A percentile compares a stretch with the other conserved stretches of the same genome.
These are phyloP conservation scores for Vanacampus margaritifer DNA, from an alignment of 2,113 vertebrate species.

Conservation along the genomic window DNA sequence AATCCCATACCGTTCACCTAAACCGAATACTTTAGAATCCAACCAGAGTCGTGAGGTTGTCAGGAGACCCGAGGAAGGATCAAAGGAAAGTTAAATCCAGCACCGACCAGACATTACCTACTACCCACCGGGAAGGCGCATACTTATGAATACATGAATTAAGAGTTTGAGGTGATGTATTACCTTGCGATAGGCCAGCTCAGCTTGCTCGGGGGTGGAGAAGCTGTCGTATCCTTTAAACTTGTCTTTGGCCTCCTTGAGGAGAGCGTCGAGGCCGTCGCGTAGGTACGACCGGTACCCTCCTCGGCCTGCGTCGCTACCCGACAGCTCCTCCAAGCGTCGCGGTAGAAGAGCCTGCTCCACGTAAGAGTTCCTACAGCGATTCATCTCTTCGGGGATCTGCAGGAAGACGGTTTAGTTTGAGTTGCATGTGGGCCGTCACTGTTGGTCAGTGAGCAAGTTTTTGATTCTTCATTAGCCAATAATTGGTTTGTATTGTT, in stretches of 20 bases:
- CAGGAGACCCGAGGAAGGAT: no score
- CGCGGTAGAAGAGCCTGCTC: constrained; percentile 83
- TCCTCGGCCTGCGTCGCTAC: constrained; percentile 68
- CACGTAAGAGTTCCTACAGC: constrained; percentile 85
- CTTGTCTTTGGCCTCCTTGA: constrained; percentile 94
- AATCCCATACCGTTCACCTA: no score
- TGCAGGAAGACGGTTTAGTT: constrained; percentile 42
- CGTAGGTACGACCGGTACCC: constrained; percentile 76
- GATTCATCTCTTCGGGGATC: constrained; percentile 88
- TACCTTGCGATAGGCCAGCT: constrained; percentile 93
- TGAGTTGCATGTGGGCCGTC: neutral
- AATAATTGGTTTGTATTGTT: no score
- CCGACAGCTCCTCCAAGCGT: constrained; percentile 80
- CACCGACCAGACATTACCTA: no score
- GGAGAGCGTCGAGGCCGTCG: constrained; percentile 83
- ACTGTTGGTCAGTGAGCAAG: no score
- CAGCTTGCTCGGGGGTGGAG: constrained; percentile 83
- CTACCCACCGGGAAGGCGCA: no score
- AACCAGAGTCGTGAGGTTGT: no score
- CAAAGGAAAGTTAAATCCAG: no score
- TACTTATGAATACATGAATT: neutral
- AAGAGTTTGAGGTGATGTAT: neutral
- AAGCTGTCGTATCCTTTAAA: constrained; percentile 90
- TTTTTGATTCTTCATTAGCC: no score
- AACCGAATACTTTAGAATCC: no score